Base-by-base conservation (phyloP, 37 sponge, comb jelly and placozoan genomes). In the Oscarella lobularis region DNA sequence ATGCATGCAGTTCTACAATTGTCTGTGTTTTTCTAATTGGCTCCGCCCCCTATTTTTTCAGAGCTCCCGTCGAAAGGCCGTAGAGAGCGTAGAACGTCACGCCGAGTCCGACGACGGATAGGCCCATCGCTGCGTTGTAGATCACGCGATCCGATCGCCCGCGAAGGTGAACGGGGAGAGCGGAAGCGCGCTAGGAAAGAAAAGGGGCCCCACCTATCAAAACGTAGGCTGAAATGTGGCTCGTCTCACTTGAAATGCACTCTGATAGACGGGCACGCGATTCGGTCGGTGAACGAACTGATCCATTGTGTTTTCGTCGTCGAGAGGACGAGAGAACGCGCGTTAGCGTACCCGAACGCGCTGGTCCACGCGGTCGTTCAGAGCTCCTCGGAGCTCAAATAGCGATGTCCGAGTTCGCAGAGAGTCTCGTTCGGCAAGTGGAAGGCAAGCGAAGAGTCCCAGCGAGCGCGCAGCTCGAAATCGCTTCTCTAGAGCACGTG, bases 131-230 rank as follows among this genome's bases (percentile, higher is more conserved):
- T 27, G 81, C 80, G 2, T 84, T 73, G 73, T 81, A 87, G 31
- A 87, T 33, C n/a, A 83, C 75, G 2, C 81, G 73, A 37, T 87
- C 88, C 6, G 81, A 83, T 36, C 37, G 75, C n/a, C 84, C 84
- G 40, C 84, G 66, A 27, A 87, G 40, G 75, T 41, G 77, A 37
- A 83, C 77, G 2, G 88, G 88, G 1, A 54, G 78, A n/a, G 60
- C 70, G 4, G 60, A 33, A 1, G 70, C 78, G 40, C 72, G 35
- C 78, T 78, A 38, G n/a, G 37, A 34, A 41, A 1, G 78, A 76
- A 31, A 3, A 2, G 54, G 3, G 76, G 41, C 1, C 29, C 35
- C 31, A 73, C 39, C 38, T 81, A 82, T 66, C 78, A 76, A 78
- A 85, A 85, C n/a, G 78, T 36, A 33, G 37, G 81, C 75, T 81